These are phyloP conservation scores for Teleiodes luculella DNA, from an alignment of 2,888 invertebrate genomes.

Conservation along the genomic window DNA sequence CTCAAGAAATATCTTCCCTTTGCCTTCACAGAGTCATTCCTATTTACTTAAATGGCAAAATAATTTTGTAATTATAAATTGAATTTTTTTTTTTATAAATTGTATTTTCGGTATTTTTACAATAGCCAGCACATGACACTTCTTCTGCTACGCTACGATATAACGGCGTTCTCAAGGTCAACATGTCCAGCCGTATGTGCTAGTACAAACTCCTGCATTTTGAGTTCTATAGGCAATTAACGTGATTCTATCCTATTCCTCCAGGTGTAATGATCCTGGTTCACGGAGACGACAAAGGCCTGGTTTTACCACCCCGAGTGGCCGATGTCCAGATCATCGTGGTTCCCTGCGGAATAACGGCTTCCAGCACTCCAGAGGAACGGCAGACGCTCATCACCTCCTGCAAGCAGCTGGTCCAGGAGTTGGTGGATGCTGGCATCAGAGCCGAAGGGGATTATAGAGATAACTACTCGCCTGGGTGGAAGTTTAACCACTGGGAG, in stretches of 20 bases:
- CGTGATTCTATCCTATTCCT: neutral
- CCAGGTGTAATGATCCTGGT: conserved; percentile 92
- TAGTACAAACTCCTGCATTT: too few relatives aligned
- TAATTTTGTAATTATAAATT: too few relatives aligned
- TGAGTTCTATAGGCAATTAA: too few relatives aligned
- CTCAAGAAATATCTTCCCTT: too few relatives aligned
- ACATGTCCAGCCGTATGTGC: too few relatives aligned
- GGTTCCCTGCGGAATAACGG: conserved; percentile 97
- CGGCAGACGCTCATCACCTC: conserved; percentile 81
- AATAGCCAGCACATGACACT: too few relatives aligned
- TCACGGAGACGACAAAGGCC: conserved; percentile 97
- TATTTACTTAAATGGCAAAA: too few relatives aligned
- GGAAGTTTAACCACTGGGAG: conserved; percentile 99
- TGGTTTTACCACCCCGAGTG: conserved; percentile 96
- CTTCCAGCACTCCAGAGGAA: conserved; percentile 85
- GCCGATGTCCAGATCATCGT: conserved; percentile 93
- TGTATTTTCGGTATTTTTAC: too few relatives aligned
- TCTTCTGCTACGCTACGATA: too few relatives aligned
- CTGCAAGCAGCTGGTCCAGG: conserved; percentile 84
- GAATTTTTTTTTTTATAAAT: too few relatives aligned
- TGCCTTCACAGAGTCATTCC: too few relatives aligned
- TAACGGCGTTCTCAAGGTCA: too few relatives aligned
- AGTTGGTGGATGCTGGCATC: conserved; percentile 81
- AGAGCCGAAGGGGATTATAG: conserved; percentile 92
- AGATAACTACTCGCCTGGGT: conserved; percentile 98